phyloP scores from a whole-genome alignment of 2,888 invertebrate genomes.

The Aricia artaxerxes region DNA sequence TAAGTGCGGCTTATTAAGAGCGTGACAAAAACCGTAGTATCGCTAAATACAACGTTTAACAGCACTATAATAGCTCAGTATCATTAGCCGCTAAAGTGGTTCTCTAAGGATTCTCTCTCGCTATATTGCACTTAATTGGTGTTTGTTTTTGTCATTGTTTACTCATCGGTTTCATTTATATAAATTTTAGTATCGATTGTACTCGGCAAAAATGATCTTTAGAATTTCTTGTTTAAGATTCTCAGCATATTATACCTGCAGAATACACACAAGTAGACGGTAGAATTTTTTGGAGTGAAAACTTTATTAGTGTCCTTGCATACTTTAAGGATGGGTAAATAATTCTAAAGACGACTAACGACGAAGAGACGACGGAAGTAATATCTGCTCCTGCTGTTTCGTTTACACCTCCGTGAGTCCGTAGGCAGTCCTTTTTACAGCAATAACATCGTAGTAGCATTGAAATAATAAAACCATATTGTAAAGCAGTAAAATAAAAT shows the following conservation, averaged over 20 bases:
- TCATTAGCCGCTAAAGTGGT: conserved; percentile 20
- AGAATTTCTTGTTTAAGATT: not conserved
- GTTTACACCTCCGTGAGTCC: not conserved
- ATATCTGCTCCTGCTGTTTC: not conserved
- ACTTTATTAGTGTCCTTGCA: no score
- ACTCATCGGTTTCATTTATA: conserved; percentile 4
- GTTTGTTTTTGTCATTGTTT: conserved; percentile 6
- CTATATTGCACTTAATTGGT: not conserved
- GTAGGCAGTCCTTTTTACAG: not conserved
- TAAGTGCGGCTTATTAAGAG: conserved; percentile 41
- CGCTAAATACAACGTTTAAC: conserved; percentile 30
- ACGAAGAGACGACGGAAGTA: not conserved
- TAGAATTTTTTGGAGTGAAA: no score
- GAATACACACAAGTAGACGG: no score
- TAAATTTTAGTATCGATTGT: not conserved
- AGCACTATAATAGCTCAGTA: conserved; percentile 13
- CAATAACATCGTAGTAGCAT: not conserved
- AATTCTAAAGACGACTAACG: no score
- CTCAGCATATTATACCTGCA: not conserved
- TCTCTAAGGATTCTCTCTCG: not conserved
- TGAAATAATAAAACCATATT: not conserved
- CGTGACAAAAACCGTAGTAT: conserved; percentile 37
- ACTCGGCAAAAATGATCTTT: not conserved
- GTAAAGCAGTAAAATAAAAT: conserved; percentile 4
- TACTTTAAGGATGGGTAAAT: no score